phyloP scores from a whole-genome alignment of 35 echinoderm and acorn worm genomes.

The Antedon bifida region DNA sequence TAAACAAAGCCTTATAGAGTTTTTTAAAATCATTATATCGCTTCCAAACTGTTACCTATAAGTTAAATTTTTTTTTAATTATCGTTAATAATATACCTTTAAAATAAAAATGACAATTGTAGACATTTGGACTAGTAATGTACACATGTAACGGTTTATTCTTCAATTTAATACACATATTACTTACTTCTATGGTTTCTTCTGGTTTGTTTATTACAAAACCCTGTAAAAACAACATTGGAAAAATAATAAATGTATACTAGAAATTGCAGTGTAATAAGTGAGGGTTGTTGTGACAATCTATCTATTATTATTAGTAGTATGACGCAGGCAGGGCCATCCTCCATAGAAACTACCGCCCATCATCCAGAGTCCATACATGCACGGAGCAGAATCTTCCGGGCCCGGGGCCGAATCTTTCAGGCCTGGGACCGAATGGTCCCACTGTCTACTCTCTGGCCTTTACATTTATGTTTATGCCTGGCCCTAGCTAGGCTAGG shows the following conservation, averaged over 20 bases:
- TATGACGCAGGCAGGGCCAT: background rate
- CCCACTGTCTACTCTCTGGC: too few relatives aligned
- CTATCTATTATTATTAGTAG: too few relatives aligned
- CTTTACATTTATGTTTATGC: too few relatives aligned
- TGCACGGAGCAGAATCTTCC: too few relatives aligned
- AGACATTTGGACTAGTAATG: too few relatives aligned
- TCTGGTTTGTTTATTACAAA: conserved; percentile 56
- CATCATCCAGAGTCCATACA: too few relatives aligned
- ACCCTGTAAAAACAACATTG: conserved; percentile 26
- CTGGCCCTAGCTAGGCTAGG: background rate
- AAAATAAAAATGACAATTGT: too few relatives aligned
- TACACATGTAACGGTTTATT: background rate
- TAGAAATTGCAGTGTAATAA: background rate
- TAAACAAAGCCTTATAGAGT: conserved; percentile 55
- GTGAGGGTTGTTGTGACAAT: too few relatives aligned
- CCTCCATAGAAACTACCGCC: too few relatives aligned
- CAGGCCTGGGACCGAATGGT: too few relatives aligned
- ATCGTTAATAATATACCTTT: background rate
- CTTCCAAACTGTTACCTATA: conserved; percentile 69
- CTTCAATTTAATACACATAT: background rate
- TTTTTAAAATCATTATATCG: conserved; percentile 99
- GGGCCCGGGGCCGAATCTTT: too few relatives aligned
- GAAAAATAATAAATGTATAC: background rate
- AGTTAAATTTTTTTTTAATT: background rate
- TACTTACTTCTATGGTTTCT: conserved; percentile 56